phyloP scores from a whole-genome alignment of 2,113 vertebrate species.

The Gobius niger region DNA sequence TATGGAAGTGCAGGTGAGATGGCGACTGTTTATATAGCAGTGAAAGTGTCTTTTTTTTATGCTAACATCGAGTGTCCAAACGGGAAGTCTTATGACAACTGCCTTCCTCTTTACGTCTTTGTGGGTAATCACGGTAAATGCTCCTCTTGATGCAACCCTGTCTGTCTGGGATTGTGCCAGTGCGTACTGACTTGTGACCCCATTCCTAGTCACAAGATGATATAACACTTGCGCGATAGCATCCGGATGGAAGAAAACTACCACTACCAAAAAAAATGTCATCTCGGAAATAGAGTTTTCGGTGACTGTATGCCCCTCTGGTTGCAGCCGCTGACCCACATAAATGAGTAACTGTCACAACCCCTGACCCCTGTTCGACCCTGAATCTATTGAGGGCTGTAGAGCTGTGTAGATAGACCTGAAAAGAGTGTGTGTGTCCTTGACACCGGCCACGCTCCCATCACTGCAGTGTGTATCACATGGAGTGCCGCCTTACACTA shows the following conservation, averaged over 20 bases:
- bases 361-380: slow-evolving; percentile 47
- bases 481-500: slow-evolving; percentile 29
- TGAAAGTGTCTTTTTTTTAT: not conserved
- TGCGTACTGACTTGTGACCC: not conserved
- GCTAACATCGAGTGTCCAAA: not conserved
- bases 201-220: too few species aligned
- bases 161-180: not conserved
- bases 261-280: not conserved
- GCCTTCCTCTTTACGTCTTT: not conserved
- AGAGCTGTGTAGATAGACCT: not conserved
- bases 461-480: slow-evolving; percentile 53
- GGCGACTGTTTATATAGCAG: not conserved
- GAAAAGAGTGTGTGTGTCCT: slow-evolving; percentile 33
- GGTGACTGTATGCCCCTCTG: slow-evolving; percentile 7
- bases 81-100: not conserved
- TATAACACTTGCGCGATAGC: too few species aligned
- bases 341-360: slow-evolving; percentile 37
- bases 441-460: slow-evolving; percentile 42
- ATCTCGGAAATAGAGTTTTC: slow-evolving; percentile 1
- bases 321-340: slow-evolving; percentile 15
- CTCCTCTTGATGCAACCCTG: not conserved
- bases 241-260: not conserved
- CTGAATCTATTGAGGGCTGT: slow-evolving; percentile 52
- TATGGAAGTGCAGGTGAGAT: not conserved
- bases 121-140: not conserved